A percentile compares a stretch with the other conserved stretches of the same genome.
Evolutionary conservation across 2,797 vertebrate species (phyloP).

Genomic region (Sphenodon punctatus): DNA sequence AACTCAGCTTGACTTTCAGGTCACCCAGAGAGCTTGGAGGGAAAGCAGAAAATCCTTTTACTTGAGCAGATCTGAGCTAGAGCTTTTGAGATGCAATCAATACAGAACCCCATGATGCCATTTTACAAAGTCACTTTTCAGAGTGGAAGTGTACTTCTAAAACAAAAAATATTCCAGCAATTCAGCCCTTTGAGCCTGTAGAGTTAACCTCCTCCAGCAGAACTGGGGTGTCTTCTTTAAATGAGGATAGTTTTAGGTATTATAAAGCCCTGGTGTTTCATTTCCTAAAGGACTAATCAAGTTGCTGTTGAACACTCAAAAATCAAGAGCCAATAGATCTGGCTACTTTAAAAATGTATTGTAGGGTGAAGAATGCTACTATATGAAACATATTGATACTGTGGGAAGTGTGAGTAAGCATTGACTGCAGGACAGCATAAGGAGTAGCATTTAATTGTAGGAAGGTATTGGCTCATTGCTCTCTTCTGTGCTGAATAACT

Average conservation of each 20-base stretch:
- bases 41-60: background rate
- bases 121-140: constrained; percentile 1
- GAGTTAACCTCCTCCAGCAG: constrained; percentile 20
- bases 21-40: background rate
- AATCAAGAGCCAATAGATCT: background rate
- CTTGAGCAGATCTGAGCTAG: background rate
- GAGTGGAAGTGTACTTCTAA: background rate
- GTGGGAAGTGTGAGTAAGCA: background rate
- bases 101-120: background rate
- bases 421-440: background rate
- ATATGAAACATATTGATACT: constrained; percentile 9
- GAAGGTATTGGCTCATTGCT: constrained; percentile 9
- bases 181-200: constrained; percentile 22
- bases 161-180: constrained; percentile 19
- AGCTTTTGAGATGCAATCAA: constrained; percentile 27
- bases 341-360: background rate
- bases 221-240: constrained; percentile 35
- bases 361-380: background rate
- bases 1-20: background rate
- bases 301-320: background rate
- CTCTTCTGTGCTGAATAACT: constrained; percentile 25
- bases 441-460: background rate
- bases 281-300: no score
- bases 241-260: constrained; percentile 7
- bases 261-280: no score